Evolutionary conservation across 2,797 vertebrate species (phyloP).

Genomic region (Urocyon cinereoargenteus): DNA sequence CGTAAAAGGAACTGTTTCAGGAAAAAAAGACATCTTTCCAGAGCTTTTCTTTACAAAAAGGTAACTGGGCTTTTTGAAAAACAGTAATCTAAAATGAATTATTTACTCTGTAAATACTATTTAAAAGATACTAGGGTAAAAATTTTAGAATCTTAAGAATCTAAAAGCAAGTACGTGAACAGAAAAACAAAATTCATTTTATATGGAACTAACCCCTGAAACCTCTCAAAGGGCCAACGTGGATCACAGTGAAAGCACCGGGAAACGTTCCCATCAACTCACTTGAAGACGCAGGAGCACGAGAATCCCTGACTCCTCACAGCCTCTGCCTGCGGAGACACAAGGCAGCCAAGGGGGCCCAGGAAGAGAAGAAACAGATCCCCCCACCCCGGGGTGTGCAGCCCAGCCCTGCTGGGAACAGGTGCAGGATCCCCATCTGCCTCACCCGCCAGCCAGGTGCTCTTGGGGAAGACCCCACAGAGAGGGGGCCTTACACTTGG

Average conservation of each 20-base stretch:
- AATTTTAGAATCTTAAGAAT: not conserved
- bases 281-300: accelerated
- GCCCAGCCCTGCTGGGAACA: not conserved
- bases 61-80: not conserved
- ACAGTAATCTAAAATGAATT: not conserved
- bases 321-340: not conserved
- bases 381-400: too few relatives aligned
- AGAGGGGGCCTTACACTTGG: too few relatives aligned
- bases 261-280: too few relatives aligned
- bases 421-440: too few relatives aligned
- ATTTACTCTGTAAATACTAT: not conserved
- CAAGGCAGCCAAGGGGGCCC: not conserved
- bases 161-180: not conserved
- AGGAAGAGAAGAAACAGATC: not conserved
- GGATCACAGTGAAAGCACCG: not conserved
- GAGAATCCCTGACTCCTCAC: not conserved
- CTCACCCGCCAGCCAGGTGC: too few relatives aligned
- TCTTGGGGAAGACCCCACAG: too few relatives aligned
- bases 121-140: not conserved
- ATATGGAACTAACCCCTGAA: not conserved
- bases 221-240: not conserved
- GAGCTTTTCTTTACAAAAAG: not conserved
- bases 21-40: not conserved
- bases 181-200: not conserved
- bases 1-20: not conserved